Base-by-base conservation (phyloP, 1,140 invertebrate genomes). In the Magallana ariakensis region DNA sequence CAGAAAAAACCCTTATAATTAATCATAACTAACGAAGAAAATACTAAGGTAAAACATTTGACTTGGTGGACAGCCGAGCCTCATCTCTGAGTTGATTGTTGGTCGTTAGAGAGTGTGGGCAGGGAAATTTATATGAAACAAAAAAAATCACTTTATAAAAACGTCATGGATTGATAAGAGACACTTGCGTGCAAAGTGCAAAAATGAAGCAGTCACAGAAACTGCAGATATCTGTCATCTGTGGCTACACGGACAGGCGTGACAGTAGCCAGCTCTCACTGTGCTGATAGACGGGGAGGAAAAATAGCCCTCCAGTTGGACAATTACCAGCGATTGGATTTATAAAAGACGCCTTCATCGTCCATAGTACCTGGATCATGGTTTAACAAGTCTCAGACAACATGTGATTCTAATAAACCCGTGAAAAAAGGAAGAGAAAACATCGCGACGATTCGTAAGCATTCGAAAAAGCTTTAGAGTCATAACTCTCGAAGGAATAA, bases 11-110 rank as follows among this genome's bases (percentile, higher is more conserved):
- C 5, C 5, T 2, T 75, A 19, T 75, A 75, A 75, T 75, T 75
- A 75, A 75, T 75, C 66, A 75, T 75, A 75, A 75, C 22, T 75
- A 75, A 75, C 10, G 22, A 75, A 75, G 66, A 75, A 75, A 75
- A 26, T 0, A 75, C 19, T 26, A 46, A 75, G 66, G 13, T 33
- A 75, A 75, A 22, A 75, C 22, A 11, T 11, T 13, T 75, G 66
- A 26, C 33, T 33, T 11, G 4, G 8, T 75, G 8, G 66, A 33
- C 22, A 9, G 66, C 10, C 66, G 22, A 11, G 8, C 22, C 13
- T 46, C 33, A 46, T 46, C 33, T 46, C 33, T 46, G 33, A 46
- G 33, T 46, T 10, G 19, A 22, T 22, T 9, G 19, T 6, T 22
- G 19, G 22, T 70, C 16, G 9, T 13, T 7, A 66, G n/a, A 22